Conservation (phyloP, 2,113 vertebrate genomes). For the Ploceus nigricollis region DNA sequence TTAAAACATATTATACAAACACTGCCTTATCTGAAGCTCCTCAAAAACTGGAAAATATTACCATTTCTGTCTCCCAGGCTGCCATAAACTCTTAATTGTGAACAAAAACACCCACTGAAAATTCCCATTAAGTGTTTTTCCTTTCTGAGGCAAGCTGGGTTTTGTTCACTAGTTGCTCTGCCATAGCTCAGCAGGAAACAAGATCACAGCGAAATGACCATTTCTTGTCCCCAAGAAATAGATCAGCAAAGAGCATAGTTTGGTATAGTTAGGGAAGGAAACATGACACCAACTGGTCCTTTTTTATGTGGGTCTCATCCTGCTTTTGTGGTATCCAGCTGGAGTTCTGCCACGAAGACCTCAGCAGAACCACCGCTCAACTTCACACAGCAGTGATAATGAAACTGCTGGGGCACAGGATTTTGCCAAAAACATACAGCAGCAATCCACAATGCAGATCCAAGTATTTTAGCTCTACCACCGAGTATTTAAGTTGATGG, state of each 20-base stretch:
- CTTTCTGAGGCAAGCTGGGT: not conserved
- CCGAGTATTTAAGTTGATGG: not conserved
- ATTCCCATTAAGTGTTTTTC: conserved; percentile 26
- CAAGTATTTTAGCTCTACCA: not conserved
- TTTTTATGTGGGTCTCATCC: not conserved
- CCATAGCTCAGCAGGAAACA: not conserved
- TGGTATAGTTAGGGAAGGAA: not conserved
- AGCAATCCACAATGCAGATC: not conserved
- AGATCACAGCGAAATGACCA: not conserved
- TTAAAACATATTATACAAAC: not conserved
- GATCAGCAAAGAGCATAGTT: not conserved
- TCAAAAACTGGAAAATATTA: conserved; percentile 21
- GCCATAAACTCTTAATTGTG: conserved; percentile 32
- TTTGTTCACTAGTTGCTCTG: conserved; percentile 9
- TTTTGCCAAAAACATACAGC: not conserved
- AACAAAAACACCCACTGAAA: conserved; percentile 26
- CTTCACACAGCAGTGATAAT: not conserved
- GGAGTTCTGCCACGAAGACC: not conserved
- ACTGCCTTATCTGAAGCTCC: conserved; percentile 3
- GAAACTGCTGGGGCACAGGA: not conserved
- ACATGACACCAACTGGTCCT: not conserved
- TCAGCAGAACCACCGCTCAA: not conserved
- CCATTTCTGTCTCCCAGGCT: not conserved
- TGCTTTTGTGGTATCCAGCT: not conserved
- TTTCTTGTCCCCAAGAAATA: not conserved